These are phyloP conservation scores for Arothron firmamentum DNA, from an alignment of 2,113 vertebrate species.

Conservation along the genomic window DNA sequence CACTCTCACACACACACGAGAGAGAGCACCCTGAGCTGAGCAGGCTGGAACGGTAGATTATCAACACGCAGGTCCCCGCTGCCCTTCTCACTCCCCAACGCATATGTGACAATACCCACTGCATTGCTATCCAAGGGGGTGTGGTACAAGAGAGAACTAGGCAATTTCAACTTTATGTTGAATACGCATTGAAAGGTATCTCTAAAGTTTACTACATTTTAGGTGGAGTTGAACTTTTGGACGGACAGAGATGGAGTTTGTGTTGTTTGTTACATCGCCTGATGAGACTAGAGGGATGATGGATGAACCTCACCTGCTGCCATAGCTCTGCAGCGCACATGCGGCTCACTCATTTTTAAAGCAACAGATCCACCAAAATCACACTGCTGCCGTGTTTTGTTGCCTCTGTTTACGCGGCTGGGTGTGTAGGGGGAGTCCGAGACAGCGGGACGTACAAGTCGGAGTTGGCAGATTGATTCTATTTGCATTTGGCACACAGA, in stretches of 20 bases:
- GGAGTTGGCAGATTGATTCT: slow-evolving; percentile 59
- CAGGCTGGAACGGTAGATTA: background rate
- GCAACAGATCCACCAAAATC: slow-evolving; percentile 32
- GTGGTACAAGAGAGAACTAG: background rate
- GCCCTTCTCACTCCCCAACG: slow-evolving; percentile 29
- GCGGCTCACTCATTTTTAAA: background rate
- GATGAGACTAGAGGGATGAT: background rate
- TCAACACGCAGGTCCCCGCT: background rate
- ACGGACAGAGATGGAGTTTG: too few relatives aligned
- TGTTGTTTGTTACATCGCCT: slow-evolving; percentile 6
- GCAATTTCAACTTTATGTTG: too few relatives aligned
- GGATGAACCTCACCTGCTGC: slow-evolving; percentile 19
- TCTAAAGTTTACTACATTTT: too few relatives aligned
- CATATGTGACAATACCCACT: slow-evolving; percentile 51
- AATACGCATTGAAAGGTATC: too few relatives aligned
- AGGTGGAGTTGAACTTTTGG: too few relatives aligned
- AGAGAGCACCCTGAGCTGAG: slow-evolving; percentile 2
- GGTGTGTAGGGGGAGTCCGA: slow-evolving; percentile 49
- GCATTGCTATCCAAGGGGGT: slow-evolving; percentile 23
- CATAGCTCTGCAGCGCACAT: slow-evolving; percentile 2
- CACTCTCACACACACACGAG: background rate
- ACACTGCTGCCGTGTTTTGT: slow-evolving; percentile 47
- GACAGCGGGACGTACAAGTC: slow-evolving; percentile 19
- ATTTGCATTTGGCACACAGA: slow-evolving; percentile 79
- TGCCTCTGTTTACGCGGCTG: slow-evolving; percentile 58